Percentiles rank a stretch among this genome's conserved stretches.
Conservation (phyloP, 2,113 vertebrate genomes). For the Phrynocephalus versicolor region DNA sequence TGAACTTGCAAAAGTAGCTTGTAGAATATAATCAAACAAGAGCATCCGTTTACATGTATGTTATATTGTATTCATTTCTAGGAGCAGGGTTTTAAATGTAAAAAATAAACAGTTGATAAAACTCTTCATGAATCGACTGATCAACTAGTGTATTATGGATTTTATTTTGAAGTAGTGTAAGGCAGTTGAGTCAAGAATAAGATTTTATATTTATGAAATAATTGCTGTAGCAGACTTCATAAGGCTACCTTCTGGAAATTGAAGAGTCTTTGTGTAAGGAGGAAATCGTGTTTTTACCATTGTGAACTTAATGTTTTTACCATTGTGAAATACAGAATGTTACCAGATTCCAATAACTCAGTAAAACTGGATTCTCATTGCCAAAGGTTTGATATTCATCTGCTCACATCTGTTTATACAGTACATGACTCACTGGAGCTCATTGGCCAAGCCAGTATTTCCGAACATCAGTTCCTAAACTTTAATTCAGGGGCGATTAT, state of each 20-base stretch:
- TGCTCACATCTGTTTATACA: background rate
- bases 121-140: constrained; percentile 36
- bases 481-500: background rate
- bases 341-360: too few species aligned
- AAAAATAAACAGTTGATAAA: background rate
- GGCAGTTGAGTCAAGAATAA: background rate
- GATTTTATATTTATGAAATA: background rate
- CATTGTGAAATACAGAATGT: background rate
- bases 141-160: constrained; percentile 42
- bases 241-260: background rate
- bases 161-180: constrained; percentile 39
- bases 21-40: background rate
- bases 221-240: background rate
- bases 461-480: background rate
- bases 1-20: background rate
- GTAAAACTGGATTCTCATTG: background rate
- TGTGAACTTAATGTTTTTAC: background rate
- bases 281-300: background rate
- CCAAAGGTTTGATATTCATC: background rate
- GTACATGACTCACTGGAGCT: background rate
- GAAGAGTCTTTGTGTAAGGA: background rate
- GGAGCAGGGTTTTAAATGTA: background rate
- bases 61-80: background rate
- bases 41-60: background rate
- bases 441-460: background rate